Evolutionary conservation across 1,140 invertebrate genomes (phyloP).

Genomic region (Portunus trituberculatus): DNA sequence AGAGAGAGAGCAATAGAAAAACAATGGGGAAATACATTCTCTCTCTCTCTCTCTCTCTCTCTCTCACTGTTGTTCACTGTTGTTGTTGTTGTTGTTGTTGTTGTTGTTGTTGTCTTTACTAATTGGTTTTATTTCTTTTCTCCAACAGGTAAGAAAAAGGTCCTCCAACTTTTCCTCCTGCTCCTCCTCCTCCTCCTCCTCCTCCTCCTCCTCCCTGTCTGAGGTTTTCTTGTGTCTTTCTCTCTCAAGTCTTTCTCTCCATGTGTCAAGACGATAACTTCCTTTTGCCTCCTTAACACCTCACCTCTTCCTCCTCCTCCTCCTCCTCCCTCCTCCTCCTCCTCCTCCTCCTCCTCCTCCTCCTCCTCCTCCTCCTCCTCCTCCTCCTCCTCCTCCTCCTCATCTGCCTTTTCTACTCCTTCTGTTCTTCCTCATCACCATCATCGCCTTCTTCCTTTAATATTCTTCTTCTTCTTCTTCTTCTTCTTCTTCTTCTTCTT

Average conservation of each 20-base stretch:
- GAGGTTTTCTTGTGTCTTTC: not conserved
- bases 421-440: not conserved
- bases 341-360: conserved; percentile 30
- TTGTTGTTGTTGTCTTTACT: not conserved
- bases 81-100: not conserved
- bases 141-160: not conserved
- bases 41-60: conserved; percentile 38
- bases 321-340: conserved; percentile 23
- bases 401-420: not conserved
- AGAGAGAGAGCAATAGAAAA: not conserved
- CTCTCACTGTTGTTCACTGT: not conserved
- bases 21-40: not conserved
- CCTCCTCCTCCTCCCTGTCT: not conserved
- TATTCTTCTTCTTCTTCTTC: not conserved
- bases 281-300: not conserved
- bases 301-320: conserved; percentile 18
- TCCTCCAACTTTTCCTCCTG: conserved; percentile 29
- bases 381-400: conserved; percentile 40
- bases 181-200: conserved; percentile 29
- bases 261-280: not conserved
- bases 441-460: not conserved
- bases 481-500: too few species aligned
- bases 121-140: not conserved
- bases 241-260: not conserved
- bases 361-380: conserved; percentile 43